Evolutionary conservation across 2,113 vertebrate species (phyloP).

Genomic region (Halichoeres trimaculatus): DNA sequence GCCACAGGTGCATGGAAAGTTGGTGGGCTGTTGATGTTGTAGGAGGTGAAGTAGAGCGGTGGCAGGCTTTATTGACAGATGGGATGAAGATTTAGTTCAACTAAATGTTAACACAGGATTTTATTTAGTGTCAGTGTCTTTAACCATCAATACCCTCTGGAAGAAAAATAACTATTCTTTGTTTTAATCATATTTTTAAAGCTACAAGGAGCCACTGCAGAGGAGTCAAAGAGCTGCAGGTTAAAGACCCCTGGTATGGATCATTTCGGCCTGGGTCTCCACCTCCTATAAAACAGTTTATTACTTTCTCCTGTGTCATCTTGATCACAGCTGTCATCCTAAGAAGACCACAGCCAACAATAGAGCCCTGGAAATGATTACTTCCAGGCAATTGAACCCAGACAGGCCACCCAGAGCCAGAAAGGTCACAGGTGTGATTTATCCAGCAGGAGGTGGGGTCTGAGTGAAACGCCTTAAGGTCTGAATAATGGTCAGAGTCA

Average conservation of each 20-base stretch:
- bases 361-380: constrained; percentile 33
- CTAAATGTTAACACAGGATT: too few species aligned
- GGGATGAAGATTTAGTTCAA: too few species aligned
- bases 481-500: neutral
- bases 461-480: neutral
- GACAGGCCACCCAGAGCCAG: neutral
- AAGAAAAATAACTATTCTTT: too few species aligned
- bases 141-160: too few species aligned
- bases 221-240: too few species aligned
- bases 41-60: too few species aligned
- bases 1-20: too few species aligned
- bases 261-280: constrained; percentile 40
- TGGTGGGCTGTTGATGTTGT: too few species aligned
- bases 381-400: constrained; percentile 31
- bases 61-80: too few species aligned
- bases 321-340: constrained; percentile 19
- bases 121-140: too few species aligned
- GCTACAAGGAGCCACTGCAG: too few species aligned
- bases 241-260: constrained; percentile 59
- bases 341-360: constrained; percentile 23
- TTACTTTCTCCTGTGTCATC: neutral
- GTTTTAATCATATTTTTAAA: too few species aligned
- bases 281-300: constrained; percentile 35
- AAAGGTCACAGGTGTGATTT: constrained; percentile 35
- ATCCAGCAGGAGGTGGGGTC: neutral